Percentiles rank a stretch among this genome's conserved stretches.
Conservation (phyloP, 2,113 vertebrate species). For the Furnarius figulus region DNA sequence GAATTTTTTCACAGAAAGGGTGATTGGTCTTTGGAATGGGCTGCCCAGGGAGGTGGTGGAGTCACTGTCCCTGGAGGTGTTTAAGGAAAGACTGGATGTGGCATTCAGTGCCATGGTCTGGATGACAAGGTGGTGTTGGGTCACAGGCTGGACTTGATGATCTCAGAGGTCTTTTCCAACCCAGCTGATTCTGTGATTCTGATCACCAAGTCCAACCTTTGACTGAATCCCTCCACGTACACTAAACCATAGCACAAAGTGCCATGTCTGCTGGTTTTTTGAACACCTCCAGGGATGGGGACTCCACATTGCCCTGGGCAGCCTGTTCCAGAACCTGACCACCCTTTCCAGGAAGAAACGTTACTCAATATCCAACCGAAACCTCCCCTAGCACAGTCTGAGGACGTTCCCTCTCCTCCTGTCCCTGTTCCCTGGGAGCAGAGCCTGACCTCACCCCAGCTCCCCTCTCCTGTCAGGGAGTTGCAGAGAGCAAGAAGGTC, state of each 20-base stretch:
- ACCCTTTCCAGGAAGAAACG: background rate
- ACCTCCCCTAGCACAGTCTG: background rate
- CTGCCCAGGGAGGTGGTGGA: background rate
- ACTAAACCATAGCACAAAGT: background rate
- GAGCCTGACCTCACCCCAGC: background rate
- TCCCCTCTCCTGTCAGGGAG: background rate
- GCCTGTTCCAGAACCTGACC: background rate
- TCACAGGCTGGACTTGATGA: background rate
- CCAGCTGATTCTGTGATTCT: background rate
- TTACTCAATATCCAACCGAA: background rate
- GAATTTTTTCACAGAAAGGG: background rate
- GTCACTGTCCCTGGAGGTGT: background rate
- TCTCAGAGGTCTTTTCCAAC: background rate
- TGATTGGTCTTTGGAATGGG: background rate
- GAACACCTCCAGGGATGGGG: background rate
- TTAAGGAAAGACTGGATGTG: background rate
- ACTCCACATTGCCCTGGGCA: background rate
- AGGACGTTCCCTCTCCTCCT: background rate
- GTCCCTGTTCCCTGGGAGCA: background rate
- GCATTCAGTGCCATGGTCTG: background rate
- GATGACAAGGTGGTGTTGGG: background rate
- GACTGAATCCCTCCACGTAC: background rate
- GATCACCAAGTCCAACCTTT: background rate
- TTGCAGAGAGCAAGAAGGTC: too few relatives aligned
- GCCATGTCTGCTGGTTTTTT: accelerated